Base-by-base conservation (phyloP, 2,797 vertebrate species). In the Pseudochirops cupreus region DNA sequence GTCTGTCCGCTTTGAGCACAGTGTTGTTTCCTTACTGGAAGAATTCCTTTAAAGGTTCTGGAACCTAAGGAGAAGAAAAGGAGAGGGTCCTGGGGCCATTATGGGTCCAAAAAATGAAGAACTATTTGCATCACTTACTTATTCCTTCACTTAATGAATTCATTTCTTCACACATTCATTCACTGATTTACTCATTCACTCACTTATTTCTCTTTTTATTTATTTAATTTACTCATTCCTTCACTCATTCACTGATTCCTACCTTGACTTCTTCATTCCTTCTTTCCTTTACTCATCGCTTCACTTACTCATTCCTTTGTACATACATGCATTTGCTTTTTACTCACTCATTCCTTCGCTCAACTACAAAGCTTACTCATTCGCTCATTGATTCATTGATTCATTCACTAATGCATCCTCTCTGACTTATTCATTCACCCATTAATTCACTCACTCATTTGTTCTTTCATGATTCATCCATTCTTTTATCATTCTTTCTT, bases 41-140 rank as follows among this genome's bases (percentile, higher is more conserved):
- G 96, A 98, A 98, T 54, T 98, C 97, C 93, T 97, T 96, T 39
- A 98, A 50, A 0, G 92, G 57, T 92, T 94, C 92, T 50, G 98
- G 98, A 62, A 97, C 93, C 98, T 98, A 94, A 56, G 31, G 26
- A 62, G 13, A 87, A 26, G 50, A 87, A 46, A 57, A 82, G 29
- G 93, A 62, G 57, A 62, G 29, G 5, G 26, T 54, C 14, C 46
- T 0, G 0, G 90, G 95, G 89, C 7, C 18, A 46, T 53, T 56
- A 58, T 53, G 16, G 1, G 12, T 31, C 13, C 26, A 31, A 91
- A 56, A 26, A 46, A n/a, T 18, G 62, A 39, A 5, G 62, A 39
- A 13, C 33, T 18, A 74, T 16, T 5, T 16, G 14, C 33, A 74
- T 39, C 39, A 50, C 9, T 87, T 14, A 50, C 74, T 87, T 46